phyloP scores from a whole-genome alignment of 2,113 vertebrate genomes.

The Halichoerus grypus region DNA sequence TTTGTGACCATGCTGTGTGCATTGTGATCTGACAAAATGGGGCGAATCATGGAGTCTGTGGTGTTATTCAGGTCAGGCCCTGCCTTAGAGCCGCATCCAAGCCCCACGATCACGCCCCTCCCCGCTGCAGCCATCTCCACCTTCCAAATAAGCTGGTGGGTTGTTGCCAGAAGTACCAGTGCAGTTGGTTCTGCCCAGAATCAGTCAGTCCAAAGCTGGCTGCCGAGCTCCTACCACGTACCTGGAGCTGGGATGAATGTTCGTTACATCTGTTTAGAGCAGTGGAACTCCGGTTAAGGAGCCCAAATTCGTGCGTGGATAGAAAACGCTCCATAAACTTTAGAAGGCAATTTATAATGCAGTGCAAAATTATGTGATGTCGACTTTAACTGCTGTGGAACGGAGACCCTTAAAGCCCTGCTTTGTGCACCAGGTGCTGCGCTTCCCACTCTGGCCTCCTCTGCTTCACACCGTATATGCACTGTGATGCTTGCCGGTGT shows the following conservation, averaged over 20 bases:
- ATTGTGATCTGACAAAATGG: not conserved
- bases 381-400: not conserved
- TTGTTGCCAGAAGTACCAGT: not conserved
- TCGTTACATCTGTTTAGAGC: not conserved
- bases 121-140: not conserved
- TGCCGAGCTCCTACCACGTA: not conserved
- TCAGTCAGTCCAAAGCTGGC: not conserved
- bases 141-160: not conserved
- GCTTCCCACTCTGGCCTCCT: not conserved
- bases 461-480: fast-evolving
- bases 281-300: not conserved
- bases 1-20: not conserved
- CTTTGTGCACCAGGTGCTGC: not conserved
- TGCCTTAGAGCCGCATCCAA: constrained; percentile 13
- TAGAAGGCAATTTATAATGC: not conserved
- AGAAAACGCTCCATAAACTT: not conserved
- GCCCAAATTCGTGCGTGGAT: not conserved
- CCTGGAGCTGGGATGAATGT: not conserved
- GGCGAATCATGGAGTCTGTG: not conserved
- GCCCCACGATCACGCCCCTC: not conserved
- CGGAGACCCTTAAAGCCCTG: not conserved
- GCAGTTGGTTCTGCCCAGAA: constrained; percentile 24
- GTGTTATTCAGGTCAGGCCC: not conserved
- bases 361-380: not conserved
- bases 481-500: not conserved